Evolutionary conservation across 2,113 vertebrate species (phyloP).

Genomic region (Neopipo cinnamomea): DNA sequence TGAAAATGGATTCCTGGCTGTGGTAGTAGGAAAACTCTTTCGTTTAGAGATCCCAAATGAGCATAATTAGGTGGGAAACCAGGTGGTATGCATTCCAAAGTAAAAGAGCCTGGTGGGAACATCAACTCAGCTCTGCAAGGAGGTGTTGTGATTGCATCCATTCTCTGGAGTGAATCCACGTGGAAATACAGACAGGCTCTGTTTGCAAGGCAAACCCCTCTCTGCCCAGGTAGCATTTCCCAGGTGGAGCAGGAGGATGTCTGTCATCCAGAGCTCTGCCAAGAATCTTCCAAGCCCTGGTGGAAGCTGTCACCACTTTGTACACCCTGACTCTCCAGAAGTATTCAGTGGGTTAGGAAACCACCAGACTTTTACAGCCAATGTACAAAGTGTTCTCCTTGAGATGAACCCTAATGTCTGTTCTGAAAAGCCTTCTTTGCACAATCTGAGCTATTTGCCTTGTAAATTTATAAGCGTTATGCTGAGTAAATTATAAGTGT

Average conservation of each 20-base stretch:
- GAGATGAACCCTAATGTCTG: not conserved
- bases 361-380: not conserved
- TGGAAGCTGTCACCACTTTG: accelerated
- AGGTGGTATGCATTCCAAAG: not conserved
- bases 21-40: not conserved
- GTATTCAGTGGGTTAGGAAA: not conserved
- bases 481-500: not conserved
- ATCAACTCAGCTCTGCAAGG: not conserved
- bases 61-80: not conserved
- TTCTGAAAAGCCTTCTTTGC: not conserved
- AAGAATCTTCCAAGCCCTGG: not conserved
- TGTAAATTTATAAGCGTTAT: not conserved
- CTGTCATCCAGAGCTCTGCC: not conserved
- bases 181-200: not conserved
- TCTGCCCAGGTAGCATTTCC: not conserved
- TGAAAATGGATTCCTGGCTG: not conserved
- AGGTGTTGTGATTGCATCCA: not conserved
- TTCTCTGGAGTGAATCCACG: not conserved
- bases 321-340: no score
- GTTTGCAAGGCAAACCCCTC: not conserved
- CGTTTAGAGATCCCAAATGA: not conserved
- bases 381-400: not conserved
- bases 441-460: not conserved
- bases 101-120: not conserved
- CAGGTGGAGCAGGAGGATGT: not conserved